Conservation (phyloP, 1,140 invertebrate genomes). For the Epicauta chinensis region DNA sequence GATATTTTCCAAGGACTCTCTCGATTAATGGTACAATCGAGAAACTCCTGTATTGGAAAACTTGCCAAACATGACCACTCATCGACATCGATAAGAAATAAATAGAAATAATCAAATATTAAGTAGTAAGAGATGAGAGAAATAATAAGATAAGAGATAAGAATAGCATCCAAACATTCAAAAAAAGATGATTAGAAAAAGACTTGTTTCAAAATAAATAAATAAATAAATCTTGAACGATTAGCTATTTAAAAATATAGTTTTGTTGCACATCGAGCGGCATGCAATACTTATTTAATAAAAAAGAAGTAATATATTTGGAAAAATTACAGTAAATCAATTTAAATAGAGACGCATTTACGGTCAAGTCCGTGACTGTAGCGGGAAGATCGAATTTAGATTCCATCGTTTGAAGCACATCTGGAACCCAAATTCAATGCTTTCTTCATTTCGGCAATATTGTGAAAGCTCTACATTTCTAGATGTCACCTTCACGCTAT, state of each 20-base stretch:
- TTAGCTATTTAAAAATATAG: constrained; percentile 8
- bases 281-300: constrained; percentile 24
- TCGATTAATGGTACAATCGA: constrained; percentile 1
- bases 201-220: neutral
- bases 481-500: no score
- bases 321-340: neutral
- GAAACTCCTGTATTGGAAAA: neutral
- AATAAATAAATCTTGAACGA: neutral
- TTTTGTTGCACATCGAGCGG: constrained; percentile 34
- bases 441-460: no score
- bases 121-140: constrained; percentile 5
- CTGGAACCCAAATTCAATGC: no score
- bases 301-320: neutral
- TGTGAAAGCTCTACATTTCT: no score
- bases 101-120: constrained; percentile 27
- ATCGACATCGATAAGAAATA: constrained; percentile 28
- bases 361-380: no score
- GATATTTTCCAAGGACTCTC: neutral
- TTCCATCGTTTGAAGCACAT: no score
- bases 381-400: no score
- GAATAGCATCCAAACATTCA: constrained; percentile 23
- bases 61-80: constrained; percentile 38
- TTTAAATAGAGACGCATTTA: constrained; percentile 19
- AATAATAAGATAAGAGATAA: constrained; percentile 24
- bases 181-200: constrained; percentile 11